Evolutionary conservation across 2,888 invertebrate species (phyloP), one percentile per base, ranked within the genome.

Genomic region (Diarsia mendica): DNA sequence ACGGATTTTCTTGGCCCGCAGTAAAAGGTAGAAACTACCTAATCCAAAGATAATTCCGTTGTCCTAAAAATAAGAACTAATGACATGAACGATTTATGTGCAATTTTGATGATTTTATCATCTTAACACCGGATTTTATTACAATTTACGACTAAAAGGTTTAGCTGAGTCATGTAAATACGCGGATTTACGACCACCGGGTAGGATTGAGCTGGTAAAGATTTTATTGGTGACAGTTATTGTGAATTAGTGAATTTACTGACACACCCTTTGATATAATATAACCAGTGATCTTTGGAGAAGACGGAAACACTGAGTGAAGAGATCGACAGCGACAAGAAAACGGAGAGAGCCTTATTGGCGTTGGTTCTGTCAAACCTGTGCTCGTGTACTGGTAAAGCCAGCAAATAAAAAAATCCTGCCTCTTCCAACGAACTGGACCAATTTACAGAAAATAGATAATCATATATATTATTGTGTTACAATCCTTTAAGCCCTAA

Each of bases 161-260:
- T 74, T 46, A 11, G n/a, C 44, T 63, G 23, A 76, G 51, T 76
- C 76, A 64, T 51, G 5, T 48, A 18, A 63, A 23, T 20, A 28
- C 18, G 28, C 28, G 28, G 28, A 23, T 48, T 20, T 28, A 13
- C 3, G 44, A 8, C 33, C 51, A 51, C 46, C 46, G n/a, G 10
- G 4, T 46, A n/a, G 4, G n/a, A 44, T 18, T 51, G 46, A 51
- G 20, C 18, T 15, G 33, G 39, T 10, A 5, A 23, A 23, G 4
- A 15, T 39, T 64, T 23, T 33, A 65, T 64, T 46, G 20, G 11
- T 33, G 49, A 23, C 10, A 23, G 33, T 20, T 44, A 63, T 58
- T 11, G 6, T 15, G n/a, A 46, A 48, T 20, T 2, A 3, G 11
- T 9, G 15, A 48, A n/a, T 15, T 28, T 11, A 13, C 2, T 10